Evolutionary conservation across 2,888 invertebrate species (phyloP).

Genomic region (Hyposoter didymator): DNA sequence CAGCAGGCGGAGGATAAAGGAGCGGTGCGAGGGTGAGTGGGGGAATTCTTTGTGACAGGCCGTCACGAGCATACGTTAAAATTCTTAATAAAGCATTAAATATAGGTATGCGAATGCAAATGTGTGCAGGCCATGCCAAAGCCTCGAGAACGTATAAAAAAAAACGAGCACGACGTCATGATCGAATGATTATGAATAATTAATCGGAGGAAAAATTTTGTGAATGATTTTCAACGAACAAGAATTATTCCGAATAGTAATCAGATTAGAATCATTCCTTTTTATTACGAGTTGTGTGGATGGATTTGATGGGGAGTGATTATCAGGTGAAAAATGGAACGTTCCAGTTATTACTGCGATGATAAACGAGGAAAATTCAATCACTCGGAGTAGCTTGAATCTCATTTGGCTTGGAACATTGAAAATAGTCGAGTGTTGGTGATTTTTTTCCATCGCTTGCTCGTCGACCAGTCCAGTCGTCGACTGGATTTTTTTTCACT

Average conservation of each 20-base stretch:
- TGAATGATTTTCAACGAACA: conserved; percentile 3
- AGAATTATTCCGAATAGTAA: conserved; percentile 14
- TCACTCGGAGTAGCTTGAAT: background rate
- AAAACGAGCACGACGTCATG: conserved; percentile 1
- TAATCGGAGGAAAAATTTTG: background rate
- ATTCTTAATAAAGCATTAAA: conserved; percentile 73
- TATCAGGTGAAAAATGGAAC: background rate
- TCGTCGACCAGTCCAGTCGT: background rate
- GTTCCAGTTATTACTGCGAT: background rate
- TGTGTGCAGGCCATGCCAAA: background rate
- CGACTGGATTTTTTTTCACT: background rate
- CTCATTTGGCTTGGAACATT: background rate
- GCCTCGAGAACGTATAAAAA: conserved; percentile 16
- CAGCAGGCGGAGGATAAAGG: conserved; percentile 69
- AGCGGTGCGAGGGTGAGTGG: conserved; percentile 60
- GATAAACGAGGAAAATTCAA: background rate
- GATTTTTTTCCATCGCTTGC: background rate
- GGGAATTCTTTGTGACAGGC: conserved; percentile 75
- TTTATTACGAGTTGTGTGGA: background rate
- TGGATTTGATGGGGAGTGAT: background rate
- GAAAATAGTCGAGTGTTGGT: background rate
- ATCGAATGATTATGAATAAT: conserved; percentile 29
- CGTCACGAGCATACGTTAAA: conserved; percentile 81
- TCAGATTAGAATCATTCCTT: conserved; percentile 4
- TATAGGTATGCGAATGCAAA: conserved; percentile 49